Evolutionary conservation across 2,888 invertebrate species (phyloP).

Genomic region (Diarsia mendica): DNA sequence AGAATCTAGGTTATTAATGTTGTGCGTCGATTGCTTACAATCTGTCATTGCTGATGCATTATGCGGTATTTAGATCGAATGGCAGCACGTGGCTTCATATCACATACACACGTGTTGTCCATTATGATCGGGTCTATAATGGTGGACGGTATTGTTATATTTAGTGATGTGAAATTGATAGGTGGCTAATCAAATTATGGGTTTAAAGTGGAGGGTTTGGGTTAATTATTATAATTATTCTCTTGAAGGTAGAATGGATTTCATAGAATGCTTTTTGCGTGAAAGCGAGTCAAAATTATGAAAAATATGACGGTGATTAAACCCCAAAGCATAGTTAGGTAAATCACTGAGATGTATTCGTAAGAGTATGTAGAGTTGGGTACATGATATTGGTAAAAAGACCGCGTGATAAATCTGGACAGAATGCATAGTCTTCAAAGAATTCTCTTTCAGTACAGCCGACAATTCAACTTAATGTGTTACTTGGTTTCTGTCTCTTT

Average conservation of each 20-base stretch:
- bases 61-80: conserved; percentile 52
- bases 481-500: too few relatives aligned
- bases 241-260: neutral
- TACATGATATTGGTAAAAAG: neutral
- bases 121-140: conserved; percentile 12
- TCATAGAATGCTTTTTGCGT: neutral
- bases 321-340: neutral
- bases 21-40: conserved; percentile 38
- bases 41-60: conserved; percentile 56
- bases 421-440: neutral
- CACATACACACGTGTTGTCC: conserved; percentile 39
- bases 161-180: conserved; percentile 12
- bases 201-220: neutral
- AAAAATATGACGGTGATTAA: neutral
- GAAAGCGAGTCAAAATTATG: neutral
- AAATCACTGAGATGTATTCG: neutral
- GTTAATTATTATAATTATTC: too few relatives aligned
- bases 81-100: conserved; percentile 42
- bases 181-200: neutral
- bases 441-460: too few relatives aligned
- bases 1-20: conserved; percentile 45
- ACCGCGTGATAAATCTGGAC: neutral
- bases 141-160: conserved; percentile 1
- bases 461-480: too few relatives aligned
- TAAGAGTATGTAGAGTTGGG: too few relatives aligned